phyloP scores from a whole-genome alignment of 2,888 invertebrate genomes.

The Eupithecia subumbrata region DNA sequence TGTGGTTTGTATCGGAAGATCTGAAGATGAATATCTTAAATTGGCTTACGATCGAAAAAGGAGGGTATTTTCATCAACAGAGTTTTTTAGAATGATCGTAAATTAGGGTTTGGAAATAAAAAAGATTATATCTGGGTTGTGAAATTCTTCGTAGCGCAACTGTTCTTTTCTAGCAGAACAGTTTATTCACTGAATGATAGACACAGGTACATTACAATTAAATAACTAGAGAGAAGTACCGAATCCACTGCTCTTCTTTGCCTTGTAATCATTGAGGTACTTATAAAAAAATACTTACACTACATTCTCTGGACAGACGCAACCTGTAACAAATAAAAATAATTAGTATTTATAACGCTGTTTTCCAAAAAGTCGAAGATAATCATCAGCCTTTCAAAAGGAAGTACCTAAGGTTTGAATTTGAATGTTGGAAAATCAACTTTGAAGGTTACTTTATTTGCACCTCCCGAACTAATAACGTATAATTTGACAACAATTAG shows the following conservation, averaged over 20 bases:
- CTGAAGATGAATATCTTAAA: slow-evolving; percentile 29
- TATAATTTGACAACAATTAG: slow-evolving; percentile 1
- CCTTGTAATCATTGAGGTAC: background rate
- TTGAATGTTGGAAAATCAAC: background rate
- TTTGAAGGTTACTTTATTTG: background rate
- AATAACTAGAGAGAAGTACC: background rate
- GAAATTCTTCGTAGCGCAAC: background rate
- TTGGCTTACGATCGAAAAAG: slow-evolving; percentile 7
- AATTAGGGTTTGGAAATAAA: background rate
- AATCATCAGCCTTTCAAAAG: background rate
- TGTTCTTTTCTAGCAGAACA: background rate
- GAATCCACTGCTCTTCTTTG: background rate
- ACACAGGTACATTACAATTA: background rate
- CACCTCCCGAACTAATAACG: background rate
- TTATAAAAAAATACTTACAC: slow-evolving; percentile 49
- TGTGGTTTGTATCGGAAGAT: slow-evolving; percentile 37
- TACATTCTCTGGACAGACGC: slow-evolving; percentile 47
- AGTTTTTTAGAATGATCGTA: background rate
- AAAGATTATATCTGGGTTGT: background rate
- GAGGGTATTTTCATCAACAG: background rate
- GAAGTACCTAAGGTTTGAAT: background rate
- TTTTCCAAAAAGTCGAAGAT: background rate
- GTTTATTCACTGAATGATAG: background rate
- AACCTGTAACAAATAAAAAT: slow-evolving; percentile 49
- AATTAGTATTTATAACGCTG: background rate